These are phyloP conservation scores for Blastomussa wellsi DNA, from an alignment of 92 coral and sea anemone genomes.

Conservation along the genomic window DNA sequence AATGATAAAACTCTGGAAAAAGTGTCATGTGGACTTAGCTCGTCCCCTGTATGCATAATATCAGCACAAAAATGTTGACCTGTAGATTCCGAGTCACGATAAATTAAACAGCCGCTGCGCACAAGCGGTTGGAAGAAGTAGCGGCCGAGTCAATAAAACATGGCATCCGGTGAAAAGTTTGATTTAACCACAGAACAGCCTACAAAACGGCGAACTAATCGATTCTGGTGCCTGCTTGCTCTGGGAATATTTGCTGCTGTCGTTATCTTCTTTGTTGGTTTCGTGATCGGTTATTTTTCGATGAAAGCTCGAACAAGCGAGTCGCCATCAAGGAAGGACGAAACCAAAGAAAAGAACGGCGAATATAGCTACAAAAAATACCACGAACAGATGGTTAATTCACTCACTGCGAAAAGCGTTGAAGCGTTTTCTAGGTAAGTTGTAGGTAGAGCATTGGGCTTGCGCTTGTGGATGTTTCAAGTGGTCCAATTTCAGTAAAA, in stretches of 20 bases:
- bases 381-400: conserved; percentile 34
- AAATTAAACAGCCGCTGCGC: not conserved
- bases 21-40: too few relatives aligned
- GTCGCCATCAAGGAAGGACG: not conserved
- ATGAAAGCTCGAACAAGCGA: conserved; percentile 29
- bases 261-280: conserved; percentile 63
- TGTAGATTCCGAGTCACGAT: not conserved
- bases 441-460: not conserved
- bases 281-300: conserved; percentile 65
- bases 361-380: conserved; percentile 27
- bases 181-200: conserved; percentile 9
- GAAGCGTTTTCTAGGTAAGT: conserved; percentile 48
- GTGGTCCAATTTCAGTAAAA: not conserved
- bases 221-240: conserved; percentile 37
- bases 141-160: not conserved
- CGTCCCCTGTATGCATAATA: too few relatives aligned
- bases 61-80: too few relatives aligned
- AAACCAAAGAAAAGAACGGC: not conserved
- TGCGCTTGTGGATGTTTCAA: not conserved
- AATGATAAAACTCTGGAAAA: too few relatives aligned
- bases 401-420: conserved; percentile 61
- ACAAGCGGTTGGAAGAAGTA: not conserved
- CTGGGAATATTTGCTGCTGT: conserved; percentile 47
- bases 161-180: not conserved
- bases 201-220: conserved; percentile 19